phyloP scores from a whole-genome alignment of 2,797 vertebrate species.

The Coilia nasus region DNA sequence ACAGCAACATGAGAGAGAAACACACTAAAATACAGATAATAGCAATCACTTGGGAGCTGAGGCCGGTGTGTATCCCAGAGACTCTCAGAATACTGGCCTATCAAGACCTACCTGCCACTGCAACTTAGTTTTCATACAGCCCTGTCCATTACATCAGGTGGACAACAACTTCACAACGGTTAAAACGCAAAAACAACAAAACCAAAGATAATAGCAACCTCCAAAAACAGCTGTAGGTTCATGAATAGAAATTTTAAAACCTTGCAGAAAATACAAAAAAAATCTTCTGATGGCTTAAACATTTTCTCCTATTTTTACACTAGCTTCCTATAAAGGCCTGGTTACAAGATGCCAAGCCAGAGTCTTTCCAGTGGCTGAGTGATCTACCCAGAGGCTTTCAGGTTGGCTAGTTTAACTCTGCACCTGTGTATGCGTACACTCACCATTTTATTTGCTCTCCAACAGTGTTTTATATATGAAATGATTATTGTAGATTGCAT shows the following conservation, averaged over 20 bases:
- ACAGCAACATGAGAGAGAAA: not conserved
- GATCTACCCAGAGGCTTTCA: slow-evolving; percentile 77
- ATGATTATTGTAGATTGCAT: not conserved
- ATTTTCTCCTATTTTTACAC: slow-evolving; percentile 15
- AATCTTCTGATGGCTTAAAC: not conserved
- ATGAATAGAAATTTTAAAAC: not conserved
- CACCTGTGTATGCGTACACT: not conserved
- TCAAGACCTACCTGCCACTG: no score
- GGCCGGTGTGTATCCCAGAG: no score
- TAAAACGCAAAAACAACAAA: no score
- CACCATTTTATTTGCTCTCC: not conserved
- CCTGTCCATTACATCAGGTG: no score
- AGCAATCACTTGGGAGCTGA: no score
- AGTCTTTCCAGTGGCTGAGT: slow-evolving; percentile 86
- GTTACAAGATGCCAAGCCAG: slow-evolving; percentile 73
- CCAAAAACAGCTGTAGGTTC: slow-evolving; percentile 19
- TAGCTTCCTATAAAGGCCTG: slow-evolving; percentile 84
- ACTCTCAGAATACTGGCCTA: no score
- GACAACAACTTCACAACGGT: no score
- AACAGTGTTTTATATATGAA: not conserved
- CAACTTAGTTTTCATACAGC: no score
- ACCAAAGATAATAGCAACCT: not conserved
- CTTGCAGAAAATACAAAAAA: not conserved
- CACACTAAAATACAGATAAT: no score
- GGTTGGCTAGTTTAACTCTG: slow-evolving; percentile 54